Evolutionary conservation across 2,797 vertebrate species (phyloP), one percentile per base, ranked within the genome.

Genomic region (Euthynnus affinis): DNA sequence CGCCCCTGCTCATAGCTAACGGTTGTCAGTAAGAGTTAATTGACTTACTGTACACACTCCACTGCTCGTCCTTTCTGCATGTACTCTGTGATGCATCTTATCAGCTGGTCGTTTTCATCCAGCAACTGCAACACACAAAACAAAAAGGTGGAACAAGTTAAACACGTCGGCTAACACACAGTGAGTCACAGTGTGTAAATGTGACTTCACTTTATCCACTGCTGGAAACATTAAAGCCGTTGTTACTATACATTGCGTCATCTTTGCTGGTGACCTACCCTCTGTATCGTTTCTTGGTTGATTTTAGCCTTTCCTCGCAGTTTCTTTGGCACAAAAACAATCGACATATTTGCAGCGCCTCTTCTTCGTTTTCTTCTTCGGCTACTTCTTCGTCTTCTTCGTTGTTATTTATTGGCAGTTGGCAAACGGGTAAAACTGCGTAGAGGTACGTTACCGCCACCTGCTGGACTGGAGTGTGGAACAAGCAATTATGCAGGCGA

Each of bases 31-130:
- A 0, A 15, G 23, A 0, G 10, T 0, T 0, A 6, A 29, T 1
- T 17, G 9, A 96, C 98, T 96, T 82, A 99, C 98, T 98, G 97
- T 0, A 98, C 96, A 74, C 98, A 99, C 83, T 99, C 97, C 7
- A 95, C 91, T 0, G 97, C 97, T 37, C 97, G 94, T 56, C 98
- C 98, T 87, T 97, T 98, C 93, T 96, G 97, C 96, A 97, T 97
- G 90, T 99, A 98, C 60, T 99, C 98, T 10, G 96, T 85, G 67
- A 99, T 98, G 81, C 97, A 99, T 65, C 96, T 90, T 37, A 99
- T 94, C 51, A 99, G 84, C 90, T 99, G 98, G 65, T 99, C 98
- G 72, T 99, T 99, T 91, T 99, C 98, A 67, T 99, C 97, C 78
- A 99, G 93, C 53, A 99, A 72, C 98, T 99, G 52, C 0, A 4